Evolutionary conservation across 2,113 vertebrate species (phyloP).

Genomic region (Hemibagrus wyckioides): DNA sequence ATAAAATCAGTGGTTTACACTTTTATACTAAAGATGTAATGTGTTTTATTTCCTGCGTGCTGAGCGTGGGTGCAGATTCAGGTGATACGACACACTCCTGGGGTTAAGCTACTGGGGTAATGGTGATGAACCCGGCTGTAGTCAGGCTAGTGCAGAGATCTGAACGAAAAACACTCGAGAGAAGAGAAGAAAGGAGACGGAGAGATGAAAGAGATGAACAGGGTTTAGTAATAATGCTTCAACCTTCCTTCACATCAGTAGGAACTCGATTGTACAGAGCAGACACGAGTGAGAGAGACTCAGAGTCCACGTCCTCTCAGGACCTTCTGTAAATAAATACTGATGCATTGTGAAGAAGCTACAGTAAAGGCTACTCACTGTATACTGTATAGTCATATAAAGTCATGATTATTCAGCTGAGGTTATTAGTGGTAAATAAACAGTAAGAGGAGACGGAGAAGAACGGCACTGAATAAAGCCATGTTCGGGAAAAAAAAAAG

Average conservation of each 20-base stretch:
- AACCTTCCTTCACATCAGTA: constrained; percentile 8
- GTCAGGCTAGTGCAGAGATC: no score
- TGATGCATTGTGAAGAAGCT: constrained; percentile 30
- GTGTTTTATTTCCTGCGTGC: background rate
- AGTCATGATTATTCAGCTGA: constrained; percentile 55
- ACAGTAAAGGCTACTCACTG: constrained; percentile 55
- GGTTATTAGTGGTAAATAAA: constrained; percentile 37
- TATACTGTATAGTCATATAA: constrained; percentile 47
- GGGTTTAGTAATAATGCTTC: constrained; percentile 15
- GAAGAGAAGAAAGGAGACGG: background rate
- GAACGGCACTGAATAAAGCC: constrained; percentile 2
- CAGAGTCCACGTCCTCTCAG: background rate
- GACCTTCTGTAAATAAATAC: constrained; percentile 48
- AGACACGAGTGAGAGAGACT: background rate
- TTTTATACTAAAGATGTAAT: background rate
- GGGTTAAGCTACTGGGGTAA: no score
- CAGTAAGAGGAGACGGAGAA: background rate
- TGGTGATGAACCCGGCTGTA: no score
- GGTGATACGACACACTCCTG: no score
- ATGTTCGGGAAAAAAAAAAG: constrained; percentile 31
- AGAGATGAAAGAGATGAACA: background rate
- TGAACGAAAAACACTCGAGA: no score
- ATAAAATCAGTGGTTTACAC: background rate
- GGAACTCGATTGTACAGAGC: background rate
- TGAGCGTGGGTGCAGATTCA: background rate